Percentiles rank a stretch among this genome's conserved stretches.
phyloP scores from a whole-genome alignment of 2,888 invertebrate genomes.

The Sesia bembeciformis region DNA sequence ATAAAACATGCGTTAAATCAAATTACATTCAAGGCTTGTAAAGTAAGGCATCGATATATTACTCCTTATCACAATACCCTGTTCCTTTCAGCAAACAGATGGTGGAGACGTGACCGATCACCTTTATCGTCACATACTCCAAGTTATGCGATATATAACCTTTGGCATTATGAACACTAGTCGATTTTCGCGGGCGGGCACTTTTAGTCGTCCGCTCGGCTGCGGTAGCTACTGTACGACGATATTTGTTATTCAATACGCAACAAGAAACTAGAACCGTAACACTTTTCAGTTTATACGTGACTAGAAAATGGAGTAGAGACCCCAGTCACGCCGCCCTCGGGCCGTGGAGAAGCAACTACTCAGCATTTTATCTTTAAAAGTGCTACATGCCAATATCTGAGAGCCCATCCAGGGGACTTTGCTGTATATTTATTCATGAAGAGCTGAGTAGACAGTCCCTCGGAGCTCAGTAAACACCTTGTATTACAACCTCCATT shows the following conservation, averaged over 20 bases:
- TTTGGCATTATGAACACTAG: background rate
- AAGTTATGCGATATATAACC: background rate
- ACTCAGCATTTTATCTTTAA: conserved; percentile 4
- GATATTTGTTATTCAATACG: conserved; percentile 43
- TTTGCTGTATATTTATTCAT: conserved; percentile 37
- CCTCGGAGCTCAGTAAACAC: conserved; percentile 31
- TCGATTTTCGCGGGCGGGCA: background rate
- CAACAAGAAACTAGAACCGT: conserved; percentile 34
- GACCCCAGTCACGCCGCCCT: conserved; percentile 21
- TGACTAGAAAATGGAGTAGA: conserved; percentile 35
- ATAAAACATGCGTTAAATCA: too few species aligned
- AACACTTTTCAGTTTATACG: conserved; percentile 56
- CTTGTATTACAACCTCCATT: conserved; percentile 32
- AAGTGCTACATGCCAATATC: conserved; percentile 12
- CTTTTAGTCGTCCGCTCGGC: background rate
- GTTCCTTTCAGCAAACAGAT: background rate
- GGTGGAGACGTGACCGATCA: conserved; percentile 12
- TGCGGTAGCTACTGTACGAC: conserved; percentile 1
- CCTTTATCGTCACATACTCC: background rate
- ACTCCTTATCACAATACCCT: conserved; percentile 1
- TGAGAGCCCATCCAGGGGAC: conserved; percentile 5
- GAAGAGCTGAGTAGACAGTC: conserved; percentile 22
- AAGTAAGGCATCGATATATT: conserved; percentile 1
- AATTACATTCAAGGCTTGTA: background rate
- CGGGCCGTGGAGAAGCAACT: conserved; percentile 1